phyloP scores from a whole-genome alignment of 1,140 invertebrate species.

The Ectropis grisescens region DNA sequence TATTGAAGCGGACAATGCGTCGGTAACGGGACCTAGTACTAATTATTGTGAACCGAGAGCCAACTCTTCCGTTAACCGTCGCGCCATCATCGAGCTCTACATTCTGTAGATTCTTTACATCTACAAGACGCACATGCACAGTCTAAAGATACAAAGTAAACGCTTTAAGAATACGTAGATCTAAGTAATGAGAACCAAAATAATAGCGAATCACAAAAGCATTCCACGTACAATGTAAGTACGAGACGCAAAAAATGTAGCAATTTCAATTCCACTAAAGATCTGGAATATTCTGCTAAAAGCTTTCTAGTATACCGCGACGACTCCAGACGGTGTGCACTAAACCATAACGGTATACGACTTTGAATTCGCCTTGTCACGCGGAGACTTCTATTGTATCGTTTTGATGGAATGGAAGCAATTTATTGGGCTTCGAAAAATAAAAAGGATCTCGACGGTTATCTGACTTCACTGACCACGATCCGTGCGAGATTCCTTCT shows the following conservation, averaged over 20 bases:
- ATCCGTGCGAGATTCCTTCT: too few relatives aligned
- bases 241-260: constrained; percentile 1
- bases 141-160: too few relatives aligned
- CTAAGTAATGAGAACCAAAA: too few relatives aligned
- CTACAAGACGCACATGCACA: too few relatives aligned
- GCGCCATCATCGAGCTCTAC: constrained; percentile 1
- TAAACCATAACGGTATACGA: constrained; percentile 18
- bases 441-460: too few relatives aligned
- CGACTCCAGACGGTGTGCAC: constrained; percentile 7
- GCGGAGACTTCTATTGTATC: constrained; percentile 8
- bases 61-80: constrained; percentile 44
- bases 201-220: too few relatives aligned
- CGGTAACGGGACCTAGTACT: constrained; percentile 56
- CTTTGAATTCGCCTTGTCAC: constrained; percentile 18
- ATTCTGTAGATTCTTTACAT: too few relatives aligned
- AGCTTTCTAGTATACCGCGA: constrained; percentile 13
- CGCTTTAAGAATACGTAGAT: too few relatives aligned
- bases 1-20: constrained; percentile 55
- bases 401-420: too few relatives aligned
- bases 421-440: too few relatives aligned
- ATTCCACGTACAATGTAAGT: constrained; percentile 12
- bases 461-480: too few relatives aligned
- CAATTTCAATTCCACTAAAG: constrained; percentile 13
- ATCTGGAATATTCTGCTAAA: constrained; percentile 5
- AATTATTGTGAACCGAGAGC: constrained; percentile 57